A percentile compares a stretch with the other conserved stretches of the same genome.
Conservation (phyloP, 2,113 vertebrate genomes). For the Centropus unirufus region DNA sequence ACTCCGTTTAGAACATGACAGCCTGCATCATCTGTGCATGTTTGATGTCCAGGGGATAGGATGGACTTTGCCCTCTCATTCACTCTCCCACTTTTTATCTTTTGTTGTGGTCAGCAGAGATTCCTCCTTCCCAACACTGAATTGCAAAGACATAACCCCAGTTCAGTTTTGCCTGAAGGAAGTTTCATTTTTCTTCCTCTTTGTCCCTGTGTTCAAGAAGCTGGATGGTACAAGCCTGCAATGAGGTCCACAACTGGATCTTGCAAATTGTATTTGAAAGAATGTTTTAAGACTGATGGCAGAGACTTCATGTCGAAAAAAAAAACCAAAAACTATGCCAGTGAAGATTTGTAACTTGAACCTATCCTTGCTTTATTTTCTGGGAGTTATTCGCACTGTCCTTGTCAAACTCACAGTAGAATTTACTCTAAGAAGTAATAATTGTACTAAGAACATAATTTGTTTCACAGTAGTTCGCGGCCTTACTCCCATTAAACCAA, state of each 20-base stretch:
- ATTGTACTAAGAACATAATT: background rate
- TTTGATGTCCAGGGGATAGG: background rate
- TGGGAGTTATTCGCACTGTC: background rate
- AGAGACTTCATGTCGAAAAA: background rate
- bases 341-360: background rate
- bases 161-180: background rate
- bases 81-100: background rate
- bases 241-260: background rate
- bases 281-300: background rate
- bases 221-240: background rate
- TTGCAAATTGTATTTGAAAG: background rate
- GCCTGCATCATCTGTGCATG: background rate
- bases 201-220: background rate
- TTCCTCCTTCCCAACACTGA: background rate
- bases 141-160: background rate
- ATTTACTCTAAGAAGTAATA: background rate
- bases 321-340: background rate
- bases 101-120: background rate
- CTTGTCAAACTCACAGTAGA: background rate
- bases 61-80: fast-evolving
- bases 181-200: background rate
- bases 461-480: background rate
- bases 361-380: background rate
- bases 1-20: background rate
- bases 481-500: background rate